Evolutionary conservation across 1,140 invertebrate species (phyloP), one percentile per base, ranked within the genome.

Genomic region (Leptopilina clavipes): DNA sequence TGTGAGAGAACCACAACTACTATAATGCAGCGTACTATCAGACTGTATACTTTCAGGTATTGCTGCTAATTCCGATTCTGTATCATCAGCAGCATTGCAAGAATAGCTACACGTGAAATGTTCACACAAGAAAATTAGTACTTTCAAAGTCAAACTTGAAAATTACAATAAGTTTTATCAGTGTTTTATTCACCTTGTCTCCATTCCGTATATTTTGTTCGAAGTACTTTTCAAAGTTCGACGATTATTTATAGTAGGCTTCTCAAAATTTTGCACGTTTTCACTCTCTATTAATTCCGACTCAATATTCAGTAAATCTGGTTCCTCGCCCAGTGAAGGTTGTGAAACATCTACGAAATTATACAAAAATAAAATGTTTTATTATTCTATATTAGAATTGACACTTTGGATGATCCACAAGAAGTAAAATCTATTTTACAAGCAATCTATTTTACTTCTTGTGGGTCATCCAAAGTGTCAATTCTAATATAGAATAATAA

Each of bases 31-130:
- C 43, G 95, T 95, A 86, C 94, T 95, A 83, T 96, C 95, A 31
- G 95, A 96, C 87, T 95, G 94, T 85, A 96, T 95, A 88, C 95
- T 95, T 91, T 97, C 96, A 43, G 95, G 95, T 86, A 97, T 97
- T 75, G 94, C 95, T 76, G 96, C 95, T 81, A 97, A 90, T 88
- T 97, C 96, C 25, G 95, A 95, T 90, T 97, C 96, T 8, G 94
- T 94, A 82, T 96, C 96, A 88, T 97, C 95, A 73, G 93, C 95
- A 73, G 93, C 94, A 88, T 96, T 95, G 78, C 94, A 90, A 76
- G 94, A 95, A 87, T 93, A 95, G 84, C 94, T 94, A 87, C 11
- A 59, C 1, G 18, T 18, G 19, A 56, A 52, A 52, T 52, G 1
- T 52, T n/a, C n/a, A n/a, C n/a, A n/a, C n/a, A n/a, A n/a, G n/a